Evolutionary conservation across 2,113 vertebrate species (phyloP).

Genomic region (Oreochromis tanganicae): DNA sequence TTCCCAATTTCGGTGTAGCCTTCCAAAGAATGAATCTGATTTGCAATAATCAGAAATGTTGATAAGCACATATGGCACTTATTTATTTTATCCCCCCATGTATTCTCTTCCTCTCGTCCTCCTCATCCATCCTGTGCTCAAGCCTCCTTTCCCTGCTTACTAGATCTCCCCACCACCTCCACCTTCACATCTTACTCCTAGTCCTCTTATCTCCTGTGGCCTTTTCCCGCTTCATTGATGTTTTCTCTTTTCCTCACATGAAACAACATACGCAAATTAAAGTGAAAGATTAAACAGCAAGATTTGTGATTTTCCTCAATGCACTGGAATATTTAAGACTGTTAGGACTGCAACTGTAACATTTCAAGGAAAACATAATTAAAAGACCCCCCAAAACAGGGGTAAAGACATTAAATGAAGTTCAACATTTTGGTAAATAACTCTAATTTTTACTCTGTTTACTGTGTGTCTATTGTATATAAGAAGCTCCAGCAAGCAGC

Average conservation of each 20-base stretch:
- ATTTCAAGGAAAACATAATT: not conserved
- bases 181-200: not conserved
- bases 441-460: not conserved
- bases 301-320: not conserved
- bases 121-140: not conserved
- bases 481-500: not conserved
- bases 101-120: not conserved
- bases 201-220: not conserved
- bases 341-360: not conserved
- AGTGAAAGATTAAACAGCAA: not conserved
- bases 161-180: not conserved
- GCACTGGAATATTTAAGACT: not conserved
- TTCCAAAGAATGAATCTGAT: not conserved
- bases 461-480: not conserved
- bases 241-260: not conserved
- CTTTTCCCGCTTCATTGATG: not conserved
- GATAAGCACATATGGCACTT: not conserved
- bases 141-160: not conserved
- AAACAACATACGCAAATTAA: not conserved
- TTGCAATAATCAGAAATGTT: not conserved
- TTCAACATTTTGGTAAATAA: not conserved
- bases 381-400: not conserved
- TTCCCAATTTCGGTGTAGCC: not conserved
- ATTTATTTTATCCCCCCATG: not conserved
- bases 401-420: not conserved